Conservation (phyloP, 2,888 invertebrate species). For the Spilarctia lutea region DNA sequence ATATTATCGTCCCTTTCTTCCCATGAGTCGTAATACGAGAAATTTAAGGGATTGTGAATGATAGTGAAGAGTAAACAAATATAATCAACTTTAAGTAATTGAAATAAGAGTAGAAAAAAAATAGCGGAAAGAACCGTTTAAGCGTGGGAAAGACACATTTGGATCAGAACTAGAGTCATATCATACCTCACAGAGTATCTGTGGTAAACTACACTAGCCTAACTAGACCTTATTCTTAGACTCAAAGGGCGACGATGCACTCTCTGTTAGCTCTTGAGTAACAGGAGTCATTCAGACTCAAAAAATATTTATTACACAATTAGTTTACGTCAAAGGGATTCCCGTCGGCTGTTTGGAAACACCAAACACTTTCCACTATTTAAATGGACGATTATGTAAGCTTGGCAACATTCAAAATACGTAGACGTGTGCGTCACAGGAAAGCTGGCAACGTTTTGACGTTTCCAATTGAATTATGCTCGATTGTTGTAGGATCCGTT, state of each 20-base stretch:
- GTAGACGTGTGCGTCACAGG: constrained; percentile 40
- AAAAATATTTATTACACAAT: neutral
- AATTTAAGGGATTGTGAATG: neutral
- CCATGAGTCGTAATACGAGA: neutral
- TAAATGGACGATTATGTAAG: constrained; percentile 31
- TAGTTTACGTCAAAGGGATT: constrained; percentile 35
- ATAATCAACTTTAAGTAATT: neutral
- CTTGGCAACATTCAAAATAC: constrained; percentile 47
- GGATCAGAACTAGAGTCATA: too few relatives aligned
- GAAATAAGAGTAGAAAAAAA: neutral
- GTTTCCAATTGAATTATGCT: constrained; percentile 42
- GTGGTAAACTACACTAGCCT: too few relatives aligned
- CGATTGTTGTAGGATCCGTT: constrained; percentile 34
- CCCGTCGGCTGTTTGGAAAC: constrained; percentile 23
- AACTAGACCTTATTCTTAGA: too few relatives aligned
- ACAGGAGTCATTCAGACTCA: neutral
- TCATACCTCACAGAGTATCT: too few relatives aligned
- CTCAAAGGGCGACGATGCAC: too few relatives aligned
- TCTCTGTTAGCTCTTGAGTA: too few relatives aligned
- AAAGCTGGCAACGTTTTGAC: constrained; percentile 38
- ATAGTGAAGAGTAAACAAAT: neutral
- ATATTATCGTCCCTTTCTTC: neutral
- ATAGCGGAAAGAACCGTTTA: neutral
- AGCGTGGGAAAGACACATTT: too few relatives aligned
- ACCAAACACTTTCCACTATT: constrained; percentile 27